Evolutionary conservation across 1,140 invertebrate genomes (phyloP).

Genomic region (Pararge aegeria): DNA sequence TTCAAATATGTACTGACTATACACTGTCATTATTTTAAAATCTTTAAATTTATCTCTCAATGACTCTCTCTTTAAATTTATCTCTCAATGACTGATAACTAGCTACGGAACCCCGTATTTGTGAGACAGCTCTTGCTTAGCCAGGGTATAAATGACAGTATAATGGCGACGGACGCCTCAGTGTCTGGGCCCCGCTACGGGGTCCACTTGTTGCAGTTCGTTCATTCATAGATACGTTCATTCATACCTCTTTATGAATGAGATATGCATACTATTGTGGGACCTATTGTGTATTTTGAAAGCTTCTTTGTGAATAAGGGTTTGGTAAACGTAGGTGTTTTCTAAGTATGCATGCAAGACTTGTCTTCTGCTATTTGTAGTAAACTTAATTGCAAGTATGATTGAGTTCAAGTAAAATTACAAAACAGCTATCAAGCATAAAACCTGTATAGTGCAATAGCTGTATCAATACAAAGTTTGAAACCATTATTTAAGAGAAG

Average conservation of each 20-base stretch:
- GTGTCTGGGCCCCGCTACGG: not conserved
- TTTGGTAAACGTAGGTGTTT: not conserved
- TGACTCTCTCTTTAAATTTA: too few species aligned
- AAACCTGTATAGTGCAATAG: too few species aligned
- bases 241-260: not conserved
- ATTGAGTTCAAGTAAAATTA: too few species aligned
- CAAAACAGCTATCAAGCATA: too few species aligned
- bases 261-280: not conserved
- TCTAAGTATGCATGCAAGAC: not conserved
- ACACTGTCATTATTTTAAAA: too few species aligned
- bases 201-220: conserved; percentile 2
- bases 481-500: too few species aligned
- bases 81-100: too few species aligned
- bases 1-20: too few species aligned
- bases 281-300: not conserved
- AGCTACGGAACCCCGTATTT: not conserved
- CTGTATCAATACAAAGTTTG: too few species aligned
- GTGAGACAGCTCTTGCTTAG: not conserved
- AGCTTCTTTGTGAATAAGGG: not conserved
- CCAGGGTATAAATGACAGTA: not conserved
- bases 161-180: not conserved
- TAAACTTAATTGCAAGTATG: too few species aligned
- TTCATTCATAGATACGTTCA: conserved; percentile 5
- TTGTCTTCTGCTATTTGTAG: too few species aligned
- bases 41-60: too few species aligned